Evolutionary conservation across 1,140 invertebrate genomes (phyloP), one percentile per base, ranked within the genome.

Genomic region (Brachionus plicatilis): DNA sequence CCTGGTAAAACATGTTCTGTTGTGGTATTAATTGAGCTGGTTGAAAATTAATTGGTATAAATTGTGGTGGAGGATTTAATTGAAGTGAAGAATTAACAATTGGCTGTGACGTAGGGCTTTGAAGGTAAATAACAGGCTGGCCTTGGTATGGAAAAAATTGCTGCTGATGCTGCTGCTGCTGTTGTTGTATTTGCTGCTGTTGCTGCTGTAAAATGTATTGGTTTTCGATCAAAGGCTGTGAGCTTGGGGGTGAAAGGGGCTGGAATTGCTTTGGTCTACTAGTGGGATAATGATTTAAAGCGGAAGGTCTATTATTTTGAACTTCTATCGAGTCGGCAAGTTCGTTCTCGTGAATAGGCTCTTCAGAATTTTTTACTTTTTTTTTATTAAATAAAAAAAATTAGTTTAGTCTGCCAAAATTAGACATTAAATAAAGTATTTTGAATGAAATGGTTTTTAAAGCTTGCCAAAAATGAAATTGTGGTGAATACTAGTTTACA

Each of bases 1-100:
- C 79, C 41, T 82, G 79, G 14, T 82, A 82, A 45, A 82, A 82
- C 79, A 82, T 82, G 37, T 66, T 82, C 29, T 47, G 72, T 76
- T 50, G 43, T 11, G 72, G 43, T 50, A 50, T 20, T 12, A 76
- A 37, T 76, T 76, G 72, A 50, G 41, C 11, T 41, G 24, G 72
- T 12, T 72, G 68, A 9, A 72, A 72, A 20, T n/a, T 20, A 12
- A 72, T 17, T 20, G 68, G 68, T 43, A 72, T 72, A 43, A 72
- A 72, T 20, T 72, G 68, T 41, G 68, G n/a, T 17, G 29, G 37
- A 20, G 68, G 68, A 3, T 72, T 72, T n/a, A 72, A 43, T 72
- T 72, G 68, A 72, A 72, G 68, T 72, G 68, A 72, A 12, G 68
- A 72, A 72, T 72, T 72, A 72, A 72, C 68, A 41, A 72, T 41